phyloP scores from a whole-genome alignment of 2,888 invertebrate species.

The Altica lythri region DNA sequence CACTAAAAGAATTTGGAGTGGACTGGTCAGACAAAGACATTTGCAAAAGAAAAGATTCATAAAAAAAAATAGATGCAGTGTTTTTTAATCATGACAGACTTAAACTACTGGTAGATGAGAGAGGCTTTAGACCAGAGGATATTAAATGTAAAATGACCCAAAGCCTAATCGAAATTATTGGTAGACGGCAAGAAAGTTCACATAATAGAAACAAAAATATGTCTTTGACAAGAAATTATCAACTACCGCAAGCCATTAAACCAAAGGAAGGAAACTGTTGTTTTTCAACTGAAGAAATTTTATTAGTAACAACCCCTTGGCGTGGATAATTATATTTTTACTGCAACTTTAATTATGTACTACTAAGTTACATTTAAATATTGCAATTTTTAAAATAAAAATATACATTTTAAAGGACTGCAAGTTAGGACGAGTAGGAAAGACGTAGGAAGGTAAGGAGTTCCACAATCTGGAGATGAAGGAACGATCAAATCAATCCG shows the following conservation, averaged over 20 bases:
- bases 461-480: too few species aligned
- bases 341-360: too few species aligned
- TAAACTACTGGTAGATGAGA: slow-evolving; percentile 40
- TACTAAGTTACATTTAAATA: too few species aligned
- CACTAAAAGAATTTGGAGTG: slow-evolving; percentile 26
- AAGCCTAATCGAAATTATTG: slow-evolving; percentile 38
- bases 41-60: background rate
- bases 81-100: slow-evolving; percentile 34
- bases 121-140: slow-evolving; percentile 44
- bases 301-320: slow-evolving; percentile 45
- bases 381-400: too few species aligned
- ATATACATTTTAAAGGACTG: too few species aligned
- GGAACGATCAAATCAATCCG: too few species aligned
- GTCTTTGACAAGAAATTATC: slow-evolving; percentile 41
- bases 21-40: slow-evolving; percentile 17
- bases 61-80: slow-evolving; percentile 30
- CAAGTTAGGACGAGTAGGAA: too few species aligned
- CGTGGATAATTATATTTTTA: slow-evolving; percentile 16
- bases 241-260: slow-evolving; percentile 39
- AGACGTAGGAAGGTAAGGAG: too few species aligned
- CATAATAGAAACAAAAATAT: slow-evolving; percentile 24
- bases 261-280: slow-evolving; percentile 43
- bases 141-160: slow-evolving; percentile 41
- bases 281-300: slow-evolving; percentile 42
- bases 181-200: slow-evolving; percentile 15